Percentiles rank a stretch among this genome's conserved stretches.
Evolutionary conservation across 2,797 vertebrate species (phyloP).

Genomic region (Pangasius krempfi): DNA sequence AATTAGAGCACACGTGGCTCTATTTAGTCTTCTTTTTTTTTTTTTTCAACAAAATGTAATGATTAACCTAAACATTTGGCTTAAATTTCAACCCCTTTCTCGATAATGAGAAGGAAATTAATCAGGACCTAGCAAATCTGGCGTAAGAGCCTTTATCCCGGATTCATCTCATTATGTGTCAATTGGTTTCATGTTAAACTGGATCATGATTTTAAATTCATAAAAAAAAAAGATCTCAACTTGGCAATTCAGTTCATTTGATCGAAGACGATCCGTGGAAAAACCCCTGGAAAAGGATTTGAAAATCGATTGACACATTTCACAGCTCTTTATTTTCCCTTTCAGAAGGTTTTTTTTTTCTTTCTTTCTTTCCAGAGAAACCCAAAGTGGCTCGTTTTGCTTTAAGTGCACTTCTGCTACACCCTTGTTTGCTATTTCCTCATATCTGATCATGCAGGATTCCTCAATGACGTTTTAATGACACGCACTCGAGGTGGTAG

Average conservation of each 20-base stretch:
- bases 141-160: background rate
- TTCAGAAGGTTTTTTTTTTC: background rate
- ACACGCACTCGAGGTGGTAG: background rate
- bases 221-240: no score
- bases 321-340: background rate
- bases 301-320: background rate
- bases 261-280: background rate
- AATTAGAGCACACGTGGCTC: no score
- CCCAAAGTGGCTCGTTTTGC: background rate
- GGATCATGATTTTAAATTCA: no score
- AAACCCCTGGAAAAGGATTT: background rate
- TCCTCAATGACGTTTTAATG: background rate
- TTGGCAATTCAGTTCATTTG: background rate
- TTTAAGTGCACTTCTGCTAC: constrained; percentile 1
- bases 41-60: background rate
- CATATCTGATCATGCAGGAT: constrained; percentile 23
- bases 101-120: background rate
- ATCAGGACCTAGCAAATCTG: background rate
- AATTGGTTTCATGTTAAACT: background rate
- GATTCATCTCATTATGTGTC: background rate
- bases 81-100: background rate
- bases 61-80: background rate
- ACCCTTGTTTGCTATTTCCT: constrained; percentile 35
- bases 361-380: background rate
- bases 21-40: background rate